Conservation (phyloP, 2,797 vertebrate species). For the Phaenicophaeus curvirostris region DNA sequence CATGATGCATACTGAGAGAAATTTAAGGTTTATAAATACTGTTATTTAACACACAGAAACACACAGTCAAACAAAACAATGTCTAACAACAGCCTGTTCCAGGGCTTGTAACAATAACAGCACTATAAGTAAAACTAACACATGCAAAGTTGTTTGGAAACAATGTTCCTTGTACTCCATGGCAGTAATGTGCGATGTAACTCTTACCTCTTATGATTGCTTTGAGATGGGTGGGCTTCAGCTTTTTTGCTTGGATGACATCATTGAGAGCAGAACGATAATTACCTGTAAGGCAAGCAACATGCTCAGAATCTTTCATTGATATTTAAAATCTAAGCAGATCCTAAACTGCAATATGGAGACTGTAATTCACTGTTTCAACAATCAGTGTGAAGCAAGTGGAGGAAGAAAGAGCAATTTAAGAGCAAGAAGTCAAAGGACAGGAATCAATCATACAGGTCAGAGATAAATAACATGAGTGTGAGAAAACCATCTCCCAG, state of each 20-base stretch:
- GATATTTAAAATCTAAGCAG: not conserved
- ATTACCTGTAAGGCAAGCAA: constrained; percentile 81
- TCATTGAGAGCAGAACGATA: constrained; percentile 92
- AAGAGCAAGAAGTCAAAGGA: not conserved
- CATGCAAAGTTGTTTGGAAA: not conserved
- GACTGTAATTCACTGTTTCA: not conserved
- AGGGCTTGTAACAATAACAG: not conserved
- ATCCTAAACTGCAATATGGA: fast-evolving
- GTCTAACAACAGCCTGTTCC: not conserved
- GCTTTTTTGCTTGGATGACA: constrained; percentile 85
- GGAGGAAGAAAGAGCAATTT: not conserved
- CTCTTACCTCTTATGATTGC: constrained; percentile 88
- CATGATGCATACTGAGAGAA: not conserved
- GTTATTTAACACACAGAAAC: not conserved
- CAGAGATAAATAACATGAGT: not conserved
- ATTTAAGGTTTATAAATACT: not conserved
- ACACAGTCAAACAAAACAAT: fast-evolving
- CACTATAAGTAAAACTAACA: not conserved
- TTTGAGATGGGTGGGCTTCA: constrained; percentile 91
- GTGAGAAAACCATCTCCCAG: not conserved
- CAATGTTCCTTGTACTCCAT: fast-evolving
- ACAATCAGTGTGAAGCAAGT: fast-evolving
- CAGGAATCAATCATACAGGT: not conserved
- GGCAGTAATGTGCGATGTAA: fast-evolving
- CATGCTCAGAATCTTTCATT: not conserved